Evolutionary conservation across 2,888 invertebrate genomes (phyloP), one percentile per base, ranked within the genome.

Genomic region (Seira sanloemensis): DNA sequence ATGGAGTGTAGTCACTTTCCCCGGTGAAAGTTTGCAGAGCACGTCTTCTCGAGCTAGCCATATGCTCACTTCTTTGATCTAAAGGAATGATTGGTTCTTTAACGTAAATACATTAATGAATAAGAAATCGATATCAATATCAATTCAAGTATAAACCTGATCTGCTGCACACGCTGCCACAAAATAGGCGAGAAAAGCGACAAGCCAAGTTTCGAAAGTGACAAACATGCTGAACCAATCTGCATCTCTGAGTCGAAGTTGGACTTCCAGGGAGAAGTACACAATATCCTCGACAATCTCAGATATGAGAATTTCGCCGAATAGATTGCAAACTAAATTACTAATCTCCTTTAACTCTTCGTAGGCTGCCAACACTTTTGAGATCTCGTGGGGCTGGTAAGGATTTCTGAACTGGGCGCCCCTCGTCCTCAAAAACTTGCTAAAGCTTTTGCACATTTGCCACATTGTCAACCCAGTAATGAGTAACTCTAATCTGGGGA

Each of bases 221-320:
- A 78, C 78, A 62, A 78, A 58, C 27, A 58, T 62, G 24, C 62
- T 62, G 25, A 78, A 78, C 78, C 78, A 78, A 27, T 78, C 71
- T 16, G 62, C 37, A 19, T 69, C 23, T 25, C 69, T 12, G 1
- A 78, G 27, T n/a, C 69, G n/a, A 0, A 78, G 69, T 24, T 78
- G 69, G 1, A 78, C 78, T 21, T 78, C 78, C n/a, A 78, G n/a
- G 0, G 71, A 71, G 37, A 78, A 78, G 62, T 78, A 78, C 58
- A 78, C 27, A 69, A 78, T 58, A 16, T 78, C 78, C 23, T 78
- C 71, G 4, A 71, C 62, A 62, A 78, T 78, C 18, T 78, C 78
- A 7, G 78, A 46, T 5, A 71, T 18, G n/a, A 78, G n/a, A 37
- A 69, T 71, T 58, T 78, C 69, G n/a, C 78, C 78, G 24, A 78